Evolutionary conservation across 2,797 vertebrate genomes (phyloP).

Genomic region (Myotis daubentonii): DNA sequence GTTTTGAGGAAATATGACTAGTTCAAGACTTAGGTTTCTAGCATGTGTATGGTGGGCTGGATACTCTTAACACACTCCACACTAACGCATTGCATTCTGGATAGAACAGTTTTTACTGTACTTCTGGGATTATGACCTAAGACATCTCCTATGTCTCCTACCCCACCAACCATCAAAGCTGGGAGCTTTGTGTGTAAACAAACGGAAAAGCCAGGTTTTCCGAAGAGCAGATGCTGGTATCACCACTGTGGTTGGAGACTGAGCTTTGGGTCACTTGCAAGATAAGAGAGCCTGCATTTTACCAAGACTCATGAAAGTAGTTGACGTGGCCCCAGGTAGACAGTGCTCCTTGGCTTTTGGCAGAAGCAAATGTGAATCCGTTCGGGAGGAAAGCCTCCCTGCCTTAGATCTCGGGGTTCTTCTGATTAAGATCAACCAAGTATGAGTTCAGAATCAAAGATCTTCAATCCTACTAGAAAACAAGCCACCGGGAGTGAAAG

Average conservation of each 20-base stretch:
- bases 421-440: background rate
- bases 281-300: background rate
- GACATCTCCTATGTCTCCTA: background rate
- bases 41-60: background rate
- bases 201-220: background rate
- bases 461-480: background rate
- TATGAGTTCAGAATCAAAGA: background rate
- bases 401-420: background rate
- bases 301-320: background rate
- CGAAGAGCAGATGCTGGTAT: background rate
- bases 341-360: background rate
- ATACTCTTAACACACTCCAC: background rate
- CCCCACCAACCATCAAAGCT: background rate
- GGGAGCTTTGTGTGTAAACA: background rate
- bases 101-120: background rate
- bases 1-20: background rate
- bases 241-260: background rate
- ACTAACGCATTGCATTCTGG: background rate
- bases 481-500: background rate
- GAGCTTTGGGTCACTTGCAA: background rate
- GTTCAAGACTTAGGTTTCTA: background rate
- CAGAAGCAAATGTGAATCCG: background rate
- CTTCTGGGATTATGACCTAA: background rate
- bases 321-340: background rate
- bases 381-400: background rate